These are phyloP conservation scores for Phymorhynchus buccinoides DNA, from an alignment of 1,140 invertebrate genomes.

Conservation along the genomic window DNA sequence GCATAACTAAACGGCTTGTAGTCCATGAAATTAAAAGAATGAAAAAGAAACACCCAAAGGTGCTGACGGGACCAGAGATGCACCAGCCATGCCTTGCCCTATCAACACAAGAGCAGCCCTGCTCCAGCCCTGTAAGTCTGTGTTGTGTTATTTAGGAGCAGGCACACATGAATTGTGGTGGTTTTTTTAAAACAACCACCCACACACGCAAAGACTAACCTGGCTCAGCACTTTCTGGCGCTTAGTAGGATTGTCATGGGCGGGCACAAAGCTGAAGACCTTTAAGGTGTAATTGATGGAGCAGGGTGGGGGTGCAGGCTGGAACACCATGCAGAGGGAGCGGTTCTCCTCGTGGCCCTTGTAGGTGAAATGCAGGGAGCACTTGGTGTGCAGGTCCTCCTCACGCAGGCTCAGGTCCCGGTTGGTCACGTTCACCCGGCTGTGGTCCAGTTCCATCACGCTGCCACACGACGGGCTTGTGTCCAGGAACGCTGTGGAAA, in stretches of 20 bases:
- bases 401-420: not conserved
- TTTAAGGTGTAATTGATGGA: slow-evolving; percentile 3
- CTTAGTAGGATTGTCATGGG: not conserved
- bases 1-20: too few relatives aligned
- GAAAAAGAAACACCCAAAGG: too few relatives aligned
- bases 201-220: not conserved
- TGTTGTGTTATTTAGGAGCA: too few relatives aligned
- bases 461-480: slow-evolving; percentile 21
- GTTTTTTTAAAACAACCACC: too few relatives aligned
- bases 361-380: slow-evolving; percentile 19
- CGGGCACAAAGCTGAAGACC: not conserved
- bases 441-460: not conserved
- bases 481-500: slow-evolving; percentile 34
- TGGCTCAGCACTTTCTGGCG: not conserved
- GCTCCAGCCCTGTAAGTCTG: too few relatives aligned
- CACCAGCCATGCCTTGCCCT: too few relatives aligned
- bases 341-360: slow-evolving; percentile 26
- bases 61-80: too few relatives aligned
- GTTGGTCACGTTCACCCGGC: slow-evolving; percentile 28
- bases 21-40: too few relatives aligned
- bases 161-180: too few relatives aligned
- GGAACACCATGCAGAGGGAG: slow-evolving; percentile 29
- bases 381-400: not conserved
- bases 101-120: too few relatives aligned
- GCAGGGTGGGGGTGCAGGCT: not conserved